phyloP scores from a whole-genome alignment of 1,140 invertebrate species.

The Pygmarrhopalites habei region DNA sequence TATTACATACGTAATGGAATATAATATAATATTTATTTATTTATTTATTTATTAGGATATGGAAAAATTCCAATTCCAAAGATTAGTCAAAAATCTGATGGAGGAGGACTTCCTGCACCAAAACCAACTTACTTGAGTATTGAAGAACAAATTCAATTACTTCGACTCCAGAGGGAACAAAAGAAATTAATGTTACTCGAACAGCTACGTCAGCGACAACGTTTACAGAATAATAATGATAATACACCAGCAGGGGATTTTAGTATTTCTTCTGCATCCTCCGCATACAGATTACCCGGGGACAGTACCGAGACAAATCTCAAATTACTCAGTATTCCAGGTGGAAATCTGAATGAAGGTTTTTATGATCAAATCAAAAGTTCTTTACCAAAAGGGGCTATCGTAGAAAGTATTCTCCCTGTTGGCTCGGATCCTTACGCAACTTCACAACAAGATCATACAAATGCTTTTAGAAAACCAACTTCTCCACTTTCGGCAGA shows the following conservation, averaged over 20 bases:
- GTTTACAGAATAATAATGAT: background rate
- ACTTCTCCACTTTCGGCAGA: too few relatives aligned
- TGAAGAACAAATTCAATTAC: constrained; percentile 13
- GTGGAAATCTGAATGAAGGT: background rate
- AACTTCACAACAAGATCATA: too few relatives aligned
- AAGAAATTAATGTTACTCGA: background rate
- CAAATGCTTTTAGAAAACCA: too few relatives aligned
- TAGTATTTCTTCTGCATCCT: background rate
- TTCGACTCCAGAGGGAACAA: background rate
- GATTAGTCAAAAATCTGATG: constrained; percentile 17
- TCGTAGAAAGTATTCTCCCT: constrained; percentile 32
- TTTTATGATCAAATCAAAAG: constrained; percentile 15
- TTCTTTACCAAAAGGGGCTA: constrained; percentile 25
- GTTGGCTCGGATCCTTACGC: too few relatives aligned
- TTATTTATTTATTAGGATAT: too few relatives aligned
- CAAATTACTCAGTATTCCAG: background rate
- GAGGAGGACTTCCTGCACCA: background rate
- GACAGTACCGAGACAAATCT: too few relatives aligned
- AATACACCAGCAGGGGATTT: background rate
- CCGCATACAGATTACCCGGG: too few relatives aligned
- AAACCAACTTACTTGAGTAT: constrained; percentile 7
- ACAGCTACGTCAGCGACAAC: background rate
- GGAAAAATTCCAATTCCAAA: constrained; percentile 38
- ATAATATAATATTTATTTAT: too few relatives aligned
- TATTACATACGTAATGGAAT: too few relatives aligned